Evolutionary conservation across 1,140 invertebrate species (phyloP).

Genomic region (Pseudobourletiella spinata): DNA sequence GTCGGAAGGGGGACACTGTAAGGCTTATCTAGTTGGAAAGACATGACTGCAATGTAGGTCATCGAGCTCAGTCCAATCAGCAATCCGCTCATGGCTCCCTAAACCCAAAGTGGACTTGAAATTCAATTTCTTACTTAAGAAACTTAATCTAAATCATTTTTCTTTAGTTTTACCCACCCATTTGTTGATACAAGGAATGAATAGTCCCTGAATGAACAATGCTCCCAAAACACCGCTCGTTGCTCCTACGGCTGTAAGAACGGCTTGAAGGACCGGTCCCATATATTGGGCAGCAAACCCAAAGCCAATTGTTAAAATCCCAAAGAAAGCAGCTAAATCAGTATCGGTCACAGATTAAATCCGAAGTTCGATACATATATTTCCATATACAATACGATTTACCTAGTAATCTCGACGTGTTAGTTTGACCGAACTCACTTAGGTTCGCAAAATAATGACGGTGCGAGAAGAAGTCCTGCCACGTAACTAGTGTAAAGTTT

Average conservation of each 20-base stretch:
- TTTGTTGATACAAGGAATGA: slow-evolving; percentile 34
- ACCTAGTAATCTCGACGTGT: background rate
- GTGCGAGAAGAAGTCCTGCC: slow-evolving; percentile 42
- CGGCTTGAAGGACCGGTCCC: slow-evolving; percentile 39
- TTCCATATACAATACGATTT: no score
- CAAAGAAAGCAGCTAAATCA: slow-evolving; percentile 27
- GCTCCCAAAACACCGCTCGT: slow-evolving; percentile 19
- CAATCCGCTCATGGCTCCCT: slow-evolving; percentile 22
- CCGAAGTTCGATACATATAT: background rate
- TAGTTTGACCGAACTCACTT: slow-evolving; percentile 37
- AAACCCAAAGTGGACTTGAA: background rate
- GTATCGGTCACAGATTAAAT: background rate
- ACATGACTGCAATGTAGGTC: slow-evolving; percentile 3
- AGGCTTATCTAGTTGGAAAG: background rate
- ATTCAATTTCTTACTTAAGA: background rate
- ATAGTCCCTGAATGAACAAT: slow-evolving; percentile 29
- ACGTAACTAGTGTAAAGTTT: slow-evolving; percentile 39
- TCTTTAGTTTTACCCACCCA: slow-evolving; percentile 20
- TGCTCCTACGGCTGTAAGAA: slow-evolving; percentile 41
- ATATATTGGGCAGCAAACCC: slow-evolving; percentile 33
- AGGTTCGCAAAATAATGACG: slow-evolving; percentile 35
- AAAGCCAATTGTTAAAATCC: slow-evolving; percentile 25
- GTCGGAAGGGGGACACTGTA: slow-evolving; percentile 5
- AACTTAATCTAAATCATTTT: slow-evolving; percentile 15
- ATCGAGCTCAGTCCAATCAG: slow-evolving; percentile 1